phyloP scores from a whole-genome alignment of 2,113 vertebrate species.

The Lota lota region DNA sequence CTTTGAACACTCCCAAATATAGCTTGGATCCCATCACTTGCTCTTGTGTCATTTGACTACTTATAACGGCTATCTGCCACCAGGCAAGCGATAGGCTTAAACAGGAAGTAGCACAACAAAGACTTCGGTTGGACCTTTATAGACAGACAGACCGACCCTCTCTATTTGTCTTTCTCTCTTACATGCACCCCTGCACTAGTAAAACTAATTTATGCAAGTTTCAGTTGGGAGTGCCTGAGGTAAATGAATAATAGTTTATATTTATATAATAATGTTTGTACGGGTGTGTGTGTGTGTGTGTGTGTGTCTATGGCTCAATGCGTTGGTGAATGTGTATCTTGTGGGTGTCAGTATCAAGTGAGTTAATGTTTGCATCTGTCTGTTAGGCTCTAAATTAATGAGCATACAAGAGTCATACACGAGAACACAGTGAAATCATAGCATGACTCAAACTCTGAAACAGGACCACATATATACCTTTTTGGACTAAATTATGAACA shows the following conservation, averaged over 20 bases:
- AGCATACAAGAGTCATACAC: no score
- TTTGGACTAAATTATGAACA: no score
- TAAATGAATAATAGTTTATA: no score
- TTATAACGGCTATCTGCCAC: slow-evolving; percentile 2
- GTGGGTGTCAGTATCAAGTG: not conserved
- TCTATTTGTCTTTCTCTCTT: not conserved
- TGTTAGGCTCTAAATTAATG: no score
- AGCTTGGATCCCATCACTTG: slow-evolving; percentile 11
- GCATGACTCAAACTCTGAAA: no score
- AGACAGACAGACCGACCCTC: not conserved
- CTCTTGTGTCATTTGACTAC: slow-evolving; percentile 25
- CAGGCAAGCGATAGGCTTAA: slow-evolving; percentile 7
- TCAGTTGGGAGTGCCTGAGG: no score
- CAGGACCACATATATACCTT: no score
- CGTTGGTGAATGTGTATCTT: not conserved
- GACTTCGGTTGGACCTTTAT: no score
- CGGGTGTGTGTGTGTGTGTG: not conserved
- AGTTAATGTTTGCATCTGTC: no score
- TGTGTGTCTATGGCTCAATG: not conserved
- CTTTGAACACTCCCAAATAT: not conserved
- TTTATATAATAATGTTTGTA: not conserved
- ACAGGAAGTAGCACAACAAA: slow-evolving; percentile 13
- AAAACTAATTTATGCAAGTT: not conserved
- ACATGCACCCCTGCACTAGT: not conserved
- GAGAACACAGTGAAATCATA: no score